Conservation (phyloP, 2,113 vertebrate species). For the Oryzias javanicus region DNA sequence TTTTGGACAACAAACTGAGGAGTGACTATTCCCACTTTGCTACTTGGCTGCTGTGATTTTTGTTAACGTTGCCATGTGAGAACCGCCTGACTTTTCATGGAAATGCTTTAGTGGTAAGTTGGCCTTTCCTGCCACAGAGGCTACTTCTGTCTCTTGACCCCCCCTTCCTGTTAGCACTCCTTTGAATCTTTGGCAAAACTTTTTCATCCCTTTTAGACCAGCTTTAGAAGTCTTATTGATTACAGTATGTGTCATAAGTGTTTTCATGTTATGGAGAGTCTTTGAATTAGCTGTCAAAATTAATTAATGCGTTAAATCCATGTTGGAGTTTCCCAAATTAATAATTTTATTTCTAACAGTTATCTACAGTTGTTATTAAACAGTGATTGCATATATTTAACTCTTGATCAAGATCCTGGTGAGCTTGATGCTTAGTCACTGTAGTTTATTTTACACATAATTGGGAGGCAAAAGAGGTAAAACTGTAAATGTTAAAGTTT, state of each 20-base stretch:
- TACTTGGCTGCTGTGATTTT: conserved; percentile 35
- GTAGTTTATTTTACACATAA: too few species aligned
- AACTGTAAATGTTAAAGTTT: too few species aligned
- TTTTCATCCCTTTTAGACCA: background rate
- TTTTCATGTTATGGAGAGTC: background rate
- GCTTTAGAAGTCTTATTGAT: conserved; percentile 4
- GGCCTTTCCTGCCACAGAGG: conserved; percentile 21
- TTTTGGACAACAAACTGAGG: conserved; percentile 39
- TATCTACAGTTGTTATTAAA: too few species aligned
- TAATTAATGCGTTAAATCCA: background rate
- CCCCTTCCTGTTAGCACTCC: too few species aligned
- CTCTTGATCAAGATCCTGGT: too few species aligned
- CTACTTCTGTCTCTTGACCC: conserved; percentile 19
- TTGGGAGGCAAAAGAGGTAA: too few species aligned
- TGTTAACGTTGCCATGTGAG: conserved; percentile 44
- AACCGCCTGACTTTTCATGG: conserved; percentile 38
- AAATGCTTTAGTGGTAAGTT: conserved; percentile 62
- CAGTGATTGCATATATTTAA: too few species aligned
- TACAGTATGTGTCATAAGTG: background rate
- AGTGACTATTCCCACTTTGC: conserved; percentile 44
- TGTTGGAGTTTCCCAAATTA: too few species aligned
- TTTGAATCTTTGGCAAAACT: conserved; percentile 5
- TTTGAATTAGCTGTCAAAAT: background rate
- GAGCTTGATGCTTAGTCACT: too few species aligned
- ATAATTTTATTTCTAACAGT: too few species aligned